Percentiles rank a stretch among this genome's conserved stretches.
These are phyloP conservation scores for Seira sanloemensis DNA, from an alignment of 2,888 invertebrate species.

Conservation along the genomic window DNA sequence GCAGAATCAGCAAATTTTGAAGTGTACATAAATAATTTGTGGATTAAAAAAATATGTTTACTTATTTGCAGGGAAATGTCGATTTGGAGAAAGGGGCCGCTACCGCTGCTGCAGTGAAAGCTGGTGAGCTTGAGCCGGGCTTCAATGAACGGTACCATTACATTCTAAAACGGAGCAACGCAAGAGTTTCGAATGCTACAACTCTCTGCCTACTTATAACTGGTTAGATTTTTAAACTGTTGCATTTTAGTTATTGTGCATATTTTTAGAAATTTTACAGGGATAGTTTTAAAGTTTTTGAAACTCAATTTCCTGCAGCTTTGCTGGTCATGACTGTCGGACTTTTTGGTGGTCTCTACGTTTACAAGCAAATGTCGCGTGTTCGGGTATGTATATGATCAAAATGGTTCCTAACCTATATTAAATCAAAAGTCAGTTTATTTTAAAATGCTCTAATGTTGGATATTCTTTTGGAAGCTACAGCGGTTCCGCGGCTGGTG, in stretches of 20 bases:
- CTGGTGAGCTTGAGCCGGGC: conserved; percentile 57
- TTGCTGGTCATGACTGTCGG: conserved; percentile 84
- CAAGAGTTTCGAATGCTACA: conserved; percentile 80
- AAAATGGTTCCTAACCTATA: neutral
- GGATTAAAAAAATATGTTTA: too few species aligned
- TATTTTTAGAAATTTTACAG: too few species aligned
- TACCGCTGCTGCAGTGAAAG: conserved; percentile 51
- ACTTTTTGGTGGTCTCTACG: conserved; percentile 83
- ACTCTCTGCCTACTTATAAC: conserved; percentile 83
- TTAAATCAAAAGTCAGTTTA: neutral
- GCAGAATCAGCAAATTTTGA: neutral
- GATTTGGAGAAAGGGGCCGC: conserved; percentile 56
- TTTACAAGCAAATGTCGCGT: conserved; percentile 85
- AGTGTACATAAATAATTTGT: too few species aligned
- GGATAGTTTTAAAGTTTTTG: too few species aligned
- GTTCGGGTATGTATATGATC: conserved; percentile 75
- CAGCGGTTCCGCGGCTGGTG: conserved; percentile 83
- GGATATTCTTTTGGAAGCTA: conserved; percentile 75
- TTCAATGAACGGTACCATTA: conserved; percentile 75
- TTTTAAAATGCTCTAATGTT: neutral
- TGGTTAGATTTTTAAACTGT: too few species aligned
- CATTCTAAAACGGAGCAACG: conserved; percentile 76
- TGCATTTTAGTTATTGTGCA: too few species aligned
- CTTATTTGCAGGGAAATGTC: conserved; percentile 39
- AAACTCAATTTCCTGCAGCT: conserved; percentile 76